phyloP scores from a whole-genome alignment of 2,888 invertebrate species.

The Vanessa cardui region DNA sequence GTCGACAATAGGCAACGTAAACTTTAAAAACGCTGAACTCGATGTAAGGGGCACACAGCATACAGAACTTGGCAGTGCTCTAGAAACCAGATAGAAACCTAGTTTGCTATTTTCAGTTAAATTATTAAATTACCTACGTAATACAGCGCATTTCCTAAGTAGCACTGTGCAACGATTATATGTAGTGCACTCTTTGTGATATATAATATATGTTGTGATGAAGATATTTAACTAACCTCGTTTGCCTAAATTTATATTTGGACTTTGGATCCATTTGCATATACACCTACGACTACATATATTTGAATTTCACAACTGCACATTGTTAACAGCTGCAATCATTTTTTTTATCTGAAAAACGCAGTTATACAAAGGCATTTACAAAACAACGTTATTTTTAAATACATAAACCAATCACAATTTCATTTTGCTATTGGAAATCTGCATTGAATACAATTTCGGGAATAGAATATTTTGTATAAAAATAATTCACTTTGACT shows the following conservation, averaged over 20 bases:
- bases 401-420: slow-evolving; percentile 6
- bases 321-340: neutral
- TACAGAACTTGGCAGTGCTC: slow-evolving; percentile 39
- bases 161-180: slow-evolving; percentile 19
- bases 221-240: slow-evolving; percentile 3
- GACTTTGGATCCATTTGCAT: too few relatives aligned
- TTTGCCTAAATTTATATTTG: neutral
- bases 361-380: neutral
- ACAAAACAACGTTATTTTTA: slow-evolving; percentile 10
- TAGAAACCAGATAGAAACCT: slow-evolving; percentile 38
- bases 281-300: too few relatives aligned
- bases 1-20: slow-evolving; percentile 37
- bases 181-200: slow-evolving; percentile 14
- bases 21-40: slow-evolving; percentile 37
- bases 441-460: neutral
- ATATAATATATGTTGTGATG: neutral
- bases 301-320: neutral
- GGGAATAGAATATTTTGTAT: neutral
- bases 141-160: slow-evolving; percentile 27
- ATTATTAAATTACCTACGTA: slow-evolving; percentile 37
- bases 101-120: slow-evolving; percentile 37
- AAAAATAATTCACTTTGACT: slow-evolving; percentile 18
- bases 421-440: neutral
- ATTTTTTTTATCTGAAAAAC: neutral
- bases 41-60: slow-evolving; percentile 34